Evolutionary conservation across 35 echinoderm and acorn worm species (phyloP).

Genomic region (Lytechinus variegatus): DNA sequence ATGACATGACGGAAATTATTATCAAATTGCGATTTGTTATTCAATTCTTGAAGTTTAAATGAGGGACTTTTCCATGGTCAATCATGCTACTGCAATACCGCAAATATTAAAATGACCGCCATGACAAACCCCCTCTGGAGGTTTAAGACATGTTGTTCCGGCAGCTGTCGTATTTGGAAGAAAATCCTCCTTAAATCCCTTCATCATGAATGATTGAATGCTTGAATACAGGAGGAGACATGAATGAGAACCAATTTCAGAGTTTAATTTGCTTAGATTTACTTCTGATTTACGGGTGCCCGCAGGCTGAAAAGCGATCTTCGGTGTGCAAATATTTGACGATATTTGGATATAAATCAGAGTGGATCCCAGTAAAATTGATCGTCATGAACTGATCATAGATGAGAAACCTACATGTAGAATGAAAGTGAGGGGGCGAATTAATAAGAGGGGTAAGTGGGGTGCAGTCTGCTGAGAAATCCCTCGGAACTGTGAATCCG

Average conservation of each 20-base stretch:
- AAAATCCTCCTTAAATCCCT: not conserved
- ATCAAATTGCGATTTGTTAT: too few relatives aligned
- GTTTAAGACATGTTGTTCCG: not conserved
- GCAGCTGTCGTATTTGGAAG: not conserved
- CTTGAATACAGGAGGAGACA: not conserved
- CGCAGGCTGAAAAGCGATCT: not conserved
- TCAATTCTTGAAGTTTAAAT: too few relatives aligned
- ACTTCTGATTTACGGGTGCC: slow-evolving; percentile 9
- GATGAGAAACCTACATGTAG: not conserved
- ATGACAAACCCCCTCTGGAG: not conserved
- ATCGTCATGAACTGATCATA: not conserved
- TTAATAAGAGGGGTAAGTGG: not conserved
- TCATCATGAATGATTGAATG: slow-evolving; percentile 19
- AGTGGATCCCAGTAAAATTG: not conserved
- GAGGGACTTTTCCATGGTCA: too few relatives aligned
- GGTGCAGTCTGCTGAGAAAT: not conserved
- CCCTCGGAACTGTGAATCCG: too few relatives aligned
- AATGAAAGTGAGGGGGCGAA: not conserved
- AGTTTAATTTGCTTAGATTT: slow-evolving; percentile 6
- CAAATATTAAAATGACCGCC: not conserved
- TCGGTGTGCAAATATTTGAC: slow-evolving; percentile 2
- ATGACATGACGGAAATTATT: too few relatives aligned
- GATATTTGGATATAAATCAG: not conserved
- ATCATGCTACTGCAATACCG: too few relatives aligned
- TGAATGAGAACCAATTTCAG: not conserved